Evolutionary conservation across 1,140 invertebrate species (phyloP).

Genomic region (Eriocheir sinensis): DNA sequence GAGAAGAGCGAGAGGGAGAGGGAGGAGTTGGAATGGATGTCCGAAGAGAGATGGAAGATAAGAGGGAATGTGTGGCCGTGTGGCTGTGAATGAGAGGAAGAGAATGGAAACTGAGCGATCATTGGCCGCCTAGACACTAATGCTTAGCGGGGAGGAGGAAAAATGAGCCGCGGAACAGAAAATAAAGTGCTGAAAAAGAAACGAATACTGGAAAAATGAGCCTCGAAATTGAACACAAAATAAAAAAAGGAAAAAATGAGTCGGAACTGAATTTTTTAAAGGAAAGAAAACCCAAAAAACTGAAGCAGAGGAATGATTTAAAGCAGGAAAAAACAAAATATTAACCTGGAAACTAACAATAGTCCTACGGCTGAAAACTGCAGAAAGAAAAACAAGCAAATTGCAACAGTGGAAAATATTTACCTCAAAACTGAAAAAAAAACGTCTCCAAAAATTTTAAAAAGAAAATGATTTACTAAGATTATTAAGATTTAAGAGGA

Average conservation of each 20-base stretch:
- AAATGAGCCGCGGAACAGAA: background rate
- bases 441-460: background rate
- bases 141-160: background rate
- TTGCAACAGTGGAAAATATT: background rate
- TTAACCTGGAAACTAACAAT: no score
- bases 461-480: background rate
- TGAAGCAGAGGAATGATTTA: no score
- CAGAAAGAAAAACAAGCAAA: background rate
- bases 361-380: no score
- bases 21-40: background rate
- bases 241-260: no score
- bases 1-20: background rate
- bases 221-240: no score
- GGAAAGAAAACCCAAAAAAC: no score
- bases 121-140: no score
- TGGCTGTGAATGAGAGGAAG: background rate
- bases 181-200: background rate
- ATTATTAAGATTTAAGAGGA: no score
- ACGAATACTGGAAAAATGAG: background rate
- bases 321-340: no score
- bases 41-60: background rate
- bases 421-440: background rate
- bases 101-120: no score
- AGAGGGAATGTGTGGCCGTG: background rate
- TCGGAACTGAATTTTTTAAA: no score